Percentiles rank a stretch among this genome's conserved stretches.
phyloP scores from a whole-genome alignment of 2,113 vertebrate species.

The Varanus komodoensis region DNA sequence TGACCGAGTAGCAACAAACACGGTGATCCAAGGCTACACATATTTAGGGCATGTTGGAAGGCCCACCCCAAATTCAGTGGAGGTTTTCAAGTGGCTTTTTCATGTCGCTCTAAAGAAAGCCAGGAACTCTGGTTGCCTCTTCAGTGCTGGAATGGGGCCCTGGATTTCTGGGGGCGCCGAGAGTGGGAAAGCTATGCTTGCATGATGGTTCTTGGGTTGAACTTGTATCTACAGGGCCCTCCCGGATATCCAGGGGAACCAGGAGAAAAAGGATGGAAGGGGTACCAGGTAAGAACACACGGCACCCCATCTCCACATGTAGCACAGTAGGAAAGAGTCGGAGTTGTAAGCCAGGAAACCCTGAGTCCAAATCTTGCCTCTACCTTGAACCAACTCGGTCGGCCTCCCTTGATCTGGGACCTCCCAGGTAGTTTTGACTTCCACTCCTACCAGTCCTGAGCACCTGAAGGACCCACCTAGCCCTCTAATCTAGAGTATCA shows the following conservation, averaged over 20 bases:
- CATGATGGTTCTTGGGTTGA: not conserved
- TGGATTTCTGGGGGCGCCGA: rapidly evolving
- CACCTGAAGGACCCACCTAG: not conserved
- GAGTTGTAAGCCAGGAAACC: not conserved
- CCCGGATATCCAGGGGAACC: slow-evolving; percentile 80
- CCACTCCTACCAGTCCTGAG: too few species aligned
- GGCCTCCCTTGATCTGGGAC: too few species aligned
- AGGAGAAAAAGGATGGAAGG: slow-evolving; percentile 79
- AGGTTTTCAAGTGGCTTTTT: not conserved
- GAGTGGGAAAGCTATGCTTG: rapidly evolving
- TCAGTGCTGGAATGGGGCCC: not conserved
- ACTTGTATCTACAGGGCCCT: slow-evolving; percentile 77
- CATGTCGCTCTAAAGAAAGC: rapidly evolving
- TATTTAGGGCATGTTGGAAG: not conserved
- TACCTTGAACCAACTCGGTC: too few species aligned
- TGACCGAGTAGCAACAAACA: not conserved
- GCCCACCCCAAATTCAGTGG: not conserved
- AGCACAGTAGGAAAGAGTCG: not conserved
- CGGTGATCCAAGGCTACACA: rapidly evolving
- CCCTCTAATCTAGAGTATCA: not conserved
- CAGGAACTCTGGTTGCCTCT: not conserved
- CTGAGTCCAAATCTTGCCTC: not conserved
- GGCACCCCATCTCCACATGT: not conserved
- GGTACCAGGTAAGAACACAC: slow-evolving; percentile 78
- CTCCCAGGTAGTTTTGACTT: too few species aligned